Conservation (phyloP, 1,140 invertebrate species). For the Drosophila navojoa region DNA sequence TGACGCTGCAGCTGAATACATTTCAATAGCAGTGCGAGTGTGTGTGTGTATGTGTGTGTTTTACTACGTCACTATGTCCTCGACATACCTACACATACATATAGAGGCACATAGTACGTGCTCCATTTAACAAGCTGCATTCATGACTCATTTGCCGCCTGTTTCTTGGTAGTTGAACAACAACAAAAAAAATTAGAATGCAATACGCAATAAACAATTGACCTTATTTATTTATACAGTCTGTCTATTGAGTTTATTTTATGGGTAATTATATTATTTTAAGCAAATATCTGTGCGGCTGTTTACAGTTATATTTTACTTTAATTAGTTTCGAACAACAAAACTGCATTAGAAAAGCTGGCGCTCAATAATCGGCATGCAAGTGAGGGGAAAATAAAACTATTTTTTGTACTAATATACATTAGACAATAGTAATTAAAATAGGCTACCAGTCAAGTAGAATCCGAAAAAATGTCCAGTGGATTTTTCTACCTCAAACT, state of each 20-base stretch:
- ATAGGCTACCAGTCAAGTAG: no score
- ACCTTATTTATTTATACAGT: neutral
- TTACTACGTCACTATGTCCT: constrained; percentile 67
- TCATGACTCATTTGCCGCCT: constrained; percentile 7
- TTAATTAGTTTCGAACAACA: neutral
- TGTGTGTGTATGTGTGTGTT: constrained; percentile 27
- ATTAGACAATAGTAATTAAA: no score
- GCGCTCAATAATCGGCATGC: neutral
- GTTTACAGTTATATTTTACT: neutral
- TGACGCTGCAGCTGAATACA: constrained; percentile 62
- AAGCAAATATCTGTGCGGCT: neutral
- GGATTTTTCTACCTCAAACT: no score
- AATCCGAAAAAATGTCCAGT: no score
- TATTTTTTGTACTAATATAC: neutral
- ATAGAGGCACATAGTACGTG: neutral
- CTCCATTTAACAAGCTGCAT: neutral
- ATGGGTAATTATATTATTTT: neutral
- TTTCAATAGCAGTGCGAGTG: constrained; percentile 55
- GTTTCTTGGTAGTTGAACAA: neutral
- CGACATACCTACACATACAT: constrained; percentile 46
- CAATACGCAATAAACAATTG: neutral
- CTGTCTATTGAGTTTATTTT: neutral
- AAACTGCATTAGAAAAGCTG: no score
- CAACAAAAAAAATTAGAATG: neutral
- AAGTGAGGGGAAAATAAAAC: neutral